These are phyloP conservation scores for Caradrina clavipalpis DNA, from an alignment of 2,888 invertebrate genomes.

Conservation along the genomic window DNA sequence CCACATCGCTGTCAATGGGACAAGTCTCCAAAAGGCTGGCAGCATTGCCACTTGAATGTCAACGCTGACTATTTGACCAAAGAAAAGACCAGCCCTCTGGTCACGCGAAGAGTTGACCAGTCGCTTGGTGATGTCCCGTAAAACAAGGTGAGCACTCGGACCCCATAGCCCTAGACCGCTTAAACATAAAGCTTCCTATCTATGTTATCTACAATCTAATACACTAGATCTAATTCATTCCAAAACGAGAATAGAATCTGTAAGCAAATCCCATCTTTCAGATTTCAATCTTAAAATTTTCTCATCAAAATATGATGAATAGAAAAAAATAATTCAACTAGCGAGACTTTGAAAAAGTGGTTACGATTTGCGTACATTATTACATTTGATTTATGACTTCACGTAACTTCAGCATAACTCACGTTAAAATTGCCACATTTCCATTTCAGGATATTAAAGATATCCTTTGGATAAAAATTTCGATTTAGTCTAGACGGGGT, in stretches of 20 bases:
- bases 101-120: too few species aligned
- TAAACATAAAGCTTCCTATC: too few species aligned
- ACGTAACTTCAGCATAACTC: conserved; percentile 5
- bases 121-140: too few species aligned
- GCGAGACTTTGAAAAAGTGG: not conserved
- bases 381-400: conserved; percentile 30
- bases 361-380: not conserved
- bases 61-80: too few species aligned
- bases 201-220: too few species aligned
- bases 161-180: too few species aligned
- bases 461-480: conserved; percentile 32
- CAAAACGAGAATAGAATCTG: not conserved
- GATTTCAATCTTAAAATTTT: not conserved
- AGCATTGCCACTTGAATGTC: too few species aligned
- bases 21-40: too few species aligned
- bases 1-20: too few species aligned
- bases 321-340: conserved; percentile 12
- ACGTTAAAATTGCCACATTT: conserved; percentile 26
- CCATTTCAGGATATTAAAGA: conserved; percentile 33
- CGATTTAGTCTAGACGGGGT: conserved; percentile 31
- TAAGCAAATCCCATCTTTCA: not conserved
- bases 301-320: conserved; percentile 1
- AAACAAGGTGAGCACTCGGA: too few species aligned
- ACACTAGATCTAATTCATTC: too few species aligned
- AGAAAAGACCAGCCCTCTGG: too few species aligned